phyloP scores from a whole-genome alignment of 2,797 vertebrate species.

The Paguma larvata region DNA sequence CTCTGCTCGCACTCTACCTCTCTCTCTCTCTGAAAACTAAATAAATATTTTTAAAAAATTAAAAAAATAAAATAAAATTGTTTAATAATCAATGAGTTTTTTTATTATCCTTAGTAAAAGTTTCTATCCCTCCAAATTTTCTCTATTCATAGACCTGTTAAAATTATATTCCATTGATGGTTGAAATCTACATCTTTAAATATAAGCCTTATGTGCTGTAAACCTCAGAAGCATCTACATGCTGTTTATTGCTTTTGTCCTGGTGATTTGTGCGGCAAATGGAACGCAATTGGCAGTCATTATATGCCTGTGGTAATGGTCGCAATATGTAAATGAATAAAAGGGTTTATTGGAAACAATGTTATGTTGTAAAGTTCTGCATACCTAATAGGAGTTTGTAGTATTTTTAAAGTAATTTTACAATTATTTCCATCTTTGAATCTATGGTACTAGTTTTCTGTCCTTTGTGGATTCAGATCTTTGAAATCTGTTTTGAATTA shows the following conservation, averaged over 20 bases:
- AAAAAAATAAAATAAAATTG: too few relatives aligned
- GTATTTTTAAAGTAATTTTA: constrained; percentile 15
- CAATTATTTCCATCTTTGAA: background rate
- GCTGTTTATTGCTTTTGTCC: background rate
- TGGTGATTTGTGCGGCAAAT: background rate
- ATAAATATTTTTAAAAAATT: too few relatives aligned
- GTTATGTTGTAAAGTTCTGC: background rate
- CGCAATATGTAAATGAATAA: background rate
- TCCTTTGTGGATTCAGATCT: background rate
- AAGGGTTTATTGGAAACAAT: background rate
- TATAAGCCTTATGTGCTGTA: background rate
- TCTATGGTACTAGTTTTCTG: background rate
- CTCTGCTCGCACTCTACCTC: too few relatives aligned
- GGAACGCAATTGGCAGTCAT: background rate
- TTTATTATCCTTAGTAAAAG: background rate
- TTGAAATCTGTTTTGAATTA: background rate
- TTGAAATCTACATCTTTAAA: background rate
- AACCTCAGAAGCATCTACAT: background rate
- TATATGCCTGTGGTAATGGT: background rate
- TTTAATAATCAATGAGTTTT: background rate
- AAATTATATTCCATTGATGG: background rate
- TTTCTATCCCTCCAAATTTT: background rate
- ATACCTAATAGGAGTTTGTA: background rate
- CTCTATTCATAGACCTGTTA: background rate
- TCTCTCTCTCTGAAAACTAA: too few relatives aligned